These are phyloP conservation scores for Plemyria rubiginata DNA, from an alignment of 2,888 invertebrate species.

Conservation along the genomic window DNA sequence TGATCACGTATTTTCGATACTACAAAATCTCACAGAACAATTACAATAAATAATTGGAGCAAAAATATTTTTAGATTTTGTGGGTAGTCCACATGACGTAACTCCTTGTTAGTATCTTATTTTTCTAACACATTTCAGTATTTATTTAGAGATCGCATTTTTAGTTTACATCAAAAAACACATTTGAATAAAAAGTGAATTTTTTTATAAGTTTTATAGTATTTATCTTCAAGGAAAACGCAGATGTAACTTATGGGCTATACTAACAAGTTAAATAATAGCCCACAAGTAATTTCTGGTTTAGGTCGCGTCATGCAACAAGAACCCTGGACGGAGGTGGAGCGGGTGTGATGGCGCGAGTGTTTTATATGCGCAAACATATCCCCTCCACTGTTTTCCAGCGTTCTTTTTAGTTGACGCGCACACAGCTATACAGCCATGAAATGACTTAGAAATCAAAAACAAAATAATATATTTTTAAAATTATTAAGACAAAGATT, in stretches of 20 bases:
- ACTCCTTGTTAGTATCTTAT: neutral
- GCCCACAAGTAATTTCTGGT: too few relatives aligned
- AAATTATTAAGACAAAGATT: neutral
- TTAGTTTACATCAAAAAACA: neutral
- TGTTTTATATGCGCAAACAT: too few relatives aligned
- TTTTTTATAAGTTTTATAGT: neutral
- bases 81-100: neutral
- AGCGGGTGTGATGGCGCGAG: too few relatives aligned
- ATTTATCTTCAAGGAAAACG: too few relatives aligned
- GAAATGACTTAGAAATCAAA: too few relatives aligned
- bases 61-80: neutral
- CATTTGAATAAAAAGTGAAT: neutral
- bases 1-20: neutral
- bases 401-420: too few relatives aligned
- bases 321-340: too few relatives aligned
- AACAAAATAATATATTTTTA: neutral
- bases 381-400: too few relatives aligned
- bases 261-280: too few relatives aligned
- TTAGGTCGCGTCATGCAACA: too few relatives aligned
- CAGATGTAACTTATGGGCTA: too few relatives aligned
- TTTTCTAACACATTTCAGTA: neutral
- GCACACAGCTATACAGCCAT: too few relatives aligned
- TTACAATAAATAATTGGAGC: neutral
- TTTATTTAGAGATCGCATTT: slow-evolving; percentile 4
- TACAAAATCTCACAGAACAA: neutral